Base-by-base conservation (phyloP, 2,888 invertebrate genomes). In the Rhogogaster chlorosoma region DNA sequence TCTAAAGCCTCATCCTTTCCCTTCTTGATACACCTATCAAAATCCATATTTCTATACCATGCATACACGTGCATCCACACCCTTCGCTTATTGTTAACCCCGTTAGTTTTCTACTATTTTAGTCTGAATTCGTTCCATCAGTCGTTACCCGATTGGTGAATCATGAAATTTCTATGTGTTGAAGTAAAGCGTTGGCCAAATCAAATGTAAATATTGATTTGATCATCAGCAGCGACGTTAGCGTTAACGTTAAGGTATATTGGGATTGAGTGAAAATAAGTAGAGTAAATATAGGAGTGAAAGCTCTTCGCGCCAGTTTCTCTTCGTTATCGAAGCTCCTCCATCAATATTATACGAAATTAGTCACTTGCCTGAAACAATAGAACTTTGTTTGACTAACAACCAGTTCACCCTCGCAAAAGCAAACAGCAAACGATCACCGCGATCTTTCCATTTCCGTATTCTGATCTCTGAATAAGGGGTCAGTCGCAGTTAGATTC, bases 311-410 rank as follows among this genome's bases (percentile, higher is more conserved):
- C 10, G n/a, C 15, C 12, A 53, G 26, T 53, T 49, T 53, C 5
- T 29, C 53, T 53, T n/a, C 29, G 29, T 77, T 77, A 49, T 45
- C n/a, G 29, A 49, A 49, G 32, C 26, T 77, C 26, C 61, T 70
- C 29, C 29, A 83, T 70, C 70, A 70, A 83, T 70, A 83, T 83
- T 70, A 45, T 70, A 83, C 67, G 83, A 22, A 83, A 83, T 83
- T 83, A 83, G 83, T 53, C 32, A 53, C 45, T 70, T 15, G 38
- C 36, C 53, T 70, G 70, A 70, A 70, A 83, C 67, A 83, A 70
- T 70, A 36, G 32, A 15, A 45, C 29, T 12, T 10, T 83, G 83
- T 83, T 83, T 83, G 83, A 83, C 71, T 70, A 83, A 45, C 82
- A 82, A 61, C 36, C 26, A 42, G 15, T 82, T 64, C 29, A 38